Evolutionary conservation across 2,113 vertebrate genomes (phyloP), one percentile per base, ranked within the genome.

Genomic region (Sebastes schlegelii): DNA sequence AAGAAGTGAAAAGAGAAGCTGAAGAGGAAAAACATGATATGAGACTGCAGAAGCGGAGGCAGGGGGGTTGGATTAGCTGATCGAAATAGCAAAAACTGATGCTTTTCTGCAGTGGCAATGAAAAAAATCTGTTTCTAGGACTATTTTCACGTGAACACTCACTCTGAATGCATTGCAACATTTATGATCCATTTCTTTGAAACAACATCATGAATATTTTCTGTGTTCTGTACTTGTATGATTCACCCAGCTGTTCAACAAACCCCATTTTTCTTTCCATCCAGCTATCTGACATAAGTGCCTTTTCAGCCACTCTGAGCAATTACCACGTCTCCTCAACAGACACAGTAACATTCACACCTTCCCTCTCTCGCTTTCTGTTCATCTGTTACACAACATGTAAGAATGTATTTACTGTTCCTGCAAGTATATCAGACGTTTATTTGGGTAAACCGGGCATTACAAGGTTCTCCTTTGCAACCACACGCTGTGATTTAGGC

Each of bases 211-310:
- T 57, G 6, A 48, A 54, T 74, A 68, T 45, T 51, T 76, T 65
- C 1, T 77, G 45, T 66, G 42, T 34, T 66, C 4, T 17, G 46
- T 62, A 57, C 9, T 40, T 71, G 2, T 51, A 12, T 55, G 49
- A 49, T 3, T 63, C 45, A 19, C 2, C 7, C 4, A 9, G 60
- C 55, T 76, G 16, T 64, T 84, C 58, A 54, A 26, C 11, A 16
- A 64, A 8, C 42, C 2, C 23, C 9, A 45, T 23, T n/a, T 81
- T 76, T 64, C 57, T 42, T n/a, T 60, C 57, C 2, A 43, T 55
- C 5, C 40, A 45, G 14, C 26, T 42, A n/a, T 67, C 46, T 68
- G 40, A 75, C 73, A 74, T 69, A 91, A 87, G 84, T 92, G 87
- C 87, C 87, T 92, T 88, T 83, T 60, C 72, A 63, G 21, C 60